Conservation (phyloP, 2,888 invertebrate species). For the Melieria crassipennis region DNA sequence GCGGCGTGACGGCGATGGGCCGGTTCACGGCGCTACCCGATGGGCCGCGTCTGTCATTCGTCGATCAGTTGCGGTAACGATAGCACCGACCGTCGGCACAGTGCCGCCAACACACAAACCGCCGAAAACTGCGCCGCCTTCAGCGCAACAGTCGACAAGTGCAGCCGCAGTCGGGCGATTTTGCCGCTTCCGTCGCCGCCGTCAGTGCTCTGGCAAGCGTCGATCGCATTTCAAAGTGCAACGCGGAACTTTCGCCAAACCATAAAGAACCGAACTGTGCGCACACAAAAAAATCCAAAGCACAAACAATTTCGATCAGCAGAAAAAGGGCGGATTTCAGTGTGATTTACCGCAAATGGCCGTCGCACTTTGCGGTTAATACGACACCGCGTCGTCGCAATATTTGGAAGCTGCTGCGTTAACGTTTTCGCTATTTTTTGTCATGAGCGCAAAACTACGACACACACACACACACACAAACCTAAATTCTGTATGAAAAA, state of each 20-base stretch:
- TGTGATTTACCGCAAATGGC: neutral
- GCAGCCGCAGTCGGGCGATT: too few relatives aligned
- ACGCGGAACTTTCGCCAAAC: constrained; percentile 1
- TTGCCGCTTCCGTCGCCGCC: constrained; percentile 33
- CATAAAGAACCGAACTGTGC: neutral
- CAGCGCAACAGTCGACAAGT: too few relatives aligned
- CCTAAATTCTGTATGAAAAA: too few relatives aligned
- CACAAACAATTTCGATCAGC: constrained; percentile 18
- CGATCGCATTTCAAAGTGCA: constrained; percentile 27
- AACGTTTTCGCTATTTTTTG: constrained; percentile 3
- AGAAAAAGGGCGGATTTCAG: neutral
- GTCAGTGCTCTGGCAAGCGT: neutral
- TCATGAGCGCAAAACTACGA: too few relatives aligned
- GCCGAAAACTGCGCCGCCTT: too few relatives aligned
- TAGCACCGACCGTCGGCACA: constrained; percentile 38
- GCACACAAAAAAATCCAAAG: neutral
- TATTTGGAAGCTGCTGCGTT: constrained; percentile 23
- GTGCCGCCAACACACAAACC: too few relatives aligned
- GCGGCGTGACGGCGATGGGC: constrained; percentile 19
- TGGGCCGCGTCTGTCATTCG: constrained; percentile 53
- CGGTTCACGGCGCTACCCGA: constrained; percentile 47
- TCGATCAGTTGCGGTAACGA: constrained; percentile 54
- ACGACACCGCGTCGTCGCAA: constrained; percentile 4
- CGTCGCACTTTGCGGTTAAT: neutral
- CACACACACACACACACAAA: too few relatives aligned